These are phyloP conservation scores for Nephrotoma guestfalica DNA, from an alignment of 2,888 invertebrate species.

Conservation along the genomic window DNA sequence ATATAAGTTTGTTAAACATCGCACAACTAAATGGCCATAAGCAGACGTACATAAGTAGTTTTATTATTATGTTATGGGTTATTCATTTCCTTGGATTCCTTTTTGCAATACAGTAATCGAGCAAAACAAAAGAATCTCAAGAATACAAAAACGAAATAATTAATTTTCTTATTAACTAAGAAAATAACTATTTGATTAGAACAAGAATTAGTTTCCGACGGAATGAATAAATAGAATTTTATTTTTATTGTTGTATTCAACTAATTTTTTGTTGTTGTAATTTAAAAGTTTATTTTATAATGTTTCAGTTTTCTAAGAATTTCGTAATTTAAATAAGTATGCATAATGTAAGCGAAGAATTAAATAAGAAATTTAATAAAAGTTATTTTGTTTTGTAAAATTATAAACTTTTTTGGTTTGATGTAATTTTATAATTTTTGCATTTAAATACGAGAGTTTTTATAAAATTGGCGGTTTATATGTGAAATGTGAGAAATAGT, in stretches of 20 bases:
- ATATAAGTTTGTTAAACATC: not conserved
- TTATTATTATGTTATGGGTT: not conserved
- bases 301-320: not conserved
- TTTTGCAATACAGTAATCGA: not conserved
- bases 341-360: not conserved
- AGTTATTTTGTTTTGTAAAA: not conserved
- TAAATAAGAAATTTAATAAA: not conserved
- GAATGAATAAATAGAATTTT: not conserved
- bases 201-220: not conserved
- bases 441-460: not conserved
- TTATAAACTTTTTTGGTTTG: not conserved
- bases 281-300: not conserved
- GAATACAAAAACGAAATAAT: not conserved
- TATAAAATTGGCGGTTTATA: not conserved
- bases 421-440: not conserved
- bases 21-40: not conserved
- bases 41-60: not conserved
- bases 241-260: not conserved
- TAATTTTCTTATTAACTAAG: not conserved
- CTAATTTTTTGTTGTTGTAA: not conserved
- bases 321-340: not conserved
- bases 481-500: not conserved
- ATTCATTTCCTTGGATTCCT: not conserved
- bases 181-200: not conserved
- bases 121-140: not conserved